Evolutionary conservation across 1,140 invertebrate species (phyloP).

Genomic region (Galleria mellonella): DNA sequence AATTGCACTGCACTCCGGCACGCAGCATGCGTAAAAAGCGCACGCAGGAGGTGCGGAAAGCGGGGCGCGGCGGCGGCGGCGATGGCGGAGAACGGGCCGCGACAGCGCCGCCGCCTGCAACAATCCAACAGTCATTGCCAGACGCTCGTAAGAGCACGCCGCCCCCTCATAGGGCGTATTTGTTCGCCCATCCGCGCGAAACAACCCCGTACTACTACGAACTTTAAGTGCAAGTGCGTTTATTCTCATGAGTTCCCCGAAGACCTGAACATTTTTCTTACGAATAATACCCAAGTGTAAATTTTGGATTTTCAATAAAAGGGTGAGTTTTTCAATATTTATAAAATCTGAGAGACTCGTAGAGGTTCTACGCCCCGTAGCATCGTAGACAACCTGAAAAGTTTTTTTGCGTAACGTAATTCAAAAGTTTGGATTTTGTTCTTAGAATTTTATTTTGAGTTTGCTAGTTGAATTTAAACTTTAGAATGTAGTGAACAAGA

Average conservation of each 20-base stretch:
- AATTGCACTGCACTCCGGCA: slow-evolving; percentile 67
- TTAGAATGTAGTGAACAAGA: slow-evolving; percentile 6
- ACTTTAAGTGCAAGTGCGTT: slow-evolving; percentile 57
- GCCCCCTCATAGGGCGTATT: slow-evolving; percentile 52
- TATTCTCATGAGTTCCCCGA: slow-evolving; percentile 24
- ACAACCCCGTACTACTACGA: slow-evolving; percentile 50
- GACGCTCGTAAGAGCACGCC: slow-evolving; percentile 62
- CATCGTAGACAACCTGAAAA: slow-evolving; percentile 9
- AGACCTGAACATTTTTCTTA: slow-evolving; percentile 10
- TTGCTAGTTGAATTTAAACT: slow-evolving; percentile 3
- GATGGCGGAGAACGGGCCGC: slow-evolving; percentile 35
- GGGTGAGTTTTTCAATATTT: slow-evolving; percentile 21
- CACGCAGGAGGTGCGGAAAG: slow-evolving; percentile 56
- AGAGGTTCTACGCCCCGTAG: slow-evolving; percentile 35
- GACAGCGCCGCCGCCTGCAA: slow-evolving; percentile 46
- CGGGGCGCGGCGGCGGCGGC: slow-evolving; percentile 33
- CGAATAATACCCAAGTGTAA: slow-evolving; percentile 12
- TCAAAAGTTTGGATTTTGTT: slow-evolving; percentile 10
- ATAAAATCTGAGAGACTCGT: slow-evolving; percentile 15
- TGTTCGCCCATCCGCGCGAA: slow-evolving; percentile 27
- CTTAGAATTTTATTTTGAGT: background rate
- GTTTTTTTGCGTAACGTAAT: background rate
- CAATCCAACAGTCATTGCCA: slow-evolving; percentile 52
- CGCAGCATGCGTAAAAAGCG: slow-evolving; percentile 69
- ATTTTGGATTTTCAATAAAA: slow-evolving; percentile 37